Evolutionary conservation across 2,797 vertebrate species (phyloP).

Genomic region (Morus bassanus): DNA sequence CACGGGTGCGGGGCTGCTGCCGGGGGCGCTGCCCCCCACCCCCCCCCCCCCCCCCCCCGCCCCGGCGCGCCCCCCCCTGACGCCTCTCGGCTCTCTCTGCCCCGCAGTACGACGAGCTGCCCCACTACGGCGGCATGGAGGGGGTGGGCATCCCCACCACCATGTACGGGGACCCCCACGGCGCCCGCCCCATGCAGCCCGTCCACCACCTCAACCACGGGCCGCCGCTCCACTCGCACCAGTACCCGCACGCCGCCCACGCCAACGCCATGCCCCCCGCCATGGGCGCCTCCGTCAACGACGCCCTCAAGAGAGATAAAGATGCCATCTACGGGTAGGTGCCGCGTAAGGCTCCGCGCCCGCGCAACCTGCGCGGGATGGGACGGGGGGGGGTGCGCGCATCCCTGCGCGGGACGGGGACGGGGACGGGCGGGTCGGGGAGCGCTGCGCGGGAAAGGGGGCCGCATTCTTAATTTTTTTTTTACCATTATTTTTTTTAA

Average conservation of each 20-base stretch:
- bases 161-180: constrained; percentile 99
- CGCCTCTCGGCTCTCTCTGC: constrained; percentile 68
- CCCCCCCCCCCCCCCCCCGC: neutral
- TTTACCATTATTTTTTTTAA: neutral
- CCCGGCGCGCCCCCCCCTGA: neutral
- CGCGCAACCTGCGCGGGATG: neutral
- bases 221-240: constrained; percentile 95
- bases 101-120: constrained; percentile 97
- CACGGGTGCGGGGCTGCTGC: neutral
- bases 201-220: constrained; percentile 97
- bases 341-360: neutral
- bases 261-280: constrained; percentile 96
- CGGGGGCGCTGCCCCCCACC: neutral
- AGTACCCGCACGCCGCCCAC: constrained; percentile 96
- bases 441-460: neutral
- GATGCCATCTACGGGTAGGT: constrained; percentile 99
- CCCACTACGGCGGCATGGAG: constrained; percentile 97
- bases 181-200: constrained; percentile 95
- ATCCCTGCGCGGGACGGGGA: neutral
- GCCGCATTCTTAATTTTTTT: neutral
- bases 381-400: too few relatives aligned
- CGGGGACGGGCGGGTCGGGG: neutral
- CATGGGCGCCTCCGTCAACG: constrained; percentile 99
- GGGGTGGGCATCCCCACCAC: constrained; percentile 96
- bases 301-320: constrained; percentile 99